Conservation (phyloP, 2,113 vertebrate genomes). For the Ptilonorhynchus violaceus region DNA sequence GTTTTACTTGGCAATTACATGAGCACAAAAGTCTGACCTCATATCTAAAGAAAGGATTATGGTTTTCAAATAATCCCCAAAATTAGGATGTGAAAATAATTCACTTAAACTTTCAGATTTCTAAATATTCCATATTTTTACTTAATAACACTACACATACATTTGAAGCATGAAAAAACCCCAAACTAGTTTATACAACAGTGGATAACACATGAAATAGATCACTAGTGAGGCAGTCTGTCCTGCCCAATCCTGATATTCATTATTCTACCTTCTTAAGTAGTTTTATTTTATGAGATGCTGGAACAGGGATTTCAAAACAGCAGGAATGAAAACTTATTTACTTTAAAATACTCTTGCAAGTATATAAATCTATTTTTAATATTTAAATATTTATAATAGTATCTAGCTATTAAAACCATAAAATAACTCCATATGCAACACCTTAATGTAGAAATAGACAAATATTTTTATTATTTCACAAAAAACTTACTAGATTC, state of each 20-base stretch:
- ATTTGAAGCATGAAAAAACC: background rate
- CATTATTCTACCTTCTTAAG: background rate
- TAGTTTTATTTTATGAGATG: background rate
- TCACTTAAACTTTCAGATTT: background rate
- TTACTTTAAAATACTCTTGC: background rate
- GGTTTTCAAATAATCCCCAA: background rate
- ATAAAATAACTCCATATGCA: background rate
- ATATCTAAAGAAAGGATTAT: background rate
- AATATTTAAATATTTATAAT: background rate
- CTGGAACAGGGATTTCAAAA: background rate
- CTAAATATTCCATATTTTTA: background rate
- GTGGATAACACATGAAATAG: background rate
- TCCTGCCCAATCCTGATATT: background rate
- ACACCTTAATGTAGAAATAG: background rate
- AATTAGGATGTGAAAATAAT: background rate
- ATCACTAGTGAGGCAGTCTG: background rate
- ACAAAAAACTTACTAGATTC: background rate
- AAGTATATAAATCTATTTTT: background rate
- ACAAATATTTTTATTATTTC: background rate
- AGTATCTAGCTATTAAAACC: background rate
- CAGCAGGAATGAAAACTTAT: background rate
- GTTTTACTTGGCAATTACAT: background rate
- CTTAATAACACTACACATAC: background rate
- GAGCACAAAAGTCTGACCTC: background rate
- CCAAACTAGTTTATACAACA: background rate